Evolutionary conservation across 64 coral and sea anemone genomes (phyloP), one percentile per base, ranked within the genome.

Genomic region (Montipora sp.): DNA sequence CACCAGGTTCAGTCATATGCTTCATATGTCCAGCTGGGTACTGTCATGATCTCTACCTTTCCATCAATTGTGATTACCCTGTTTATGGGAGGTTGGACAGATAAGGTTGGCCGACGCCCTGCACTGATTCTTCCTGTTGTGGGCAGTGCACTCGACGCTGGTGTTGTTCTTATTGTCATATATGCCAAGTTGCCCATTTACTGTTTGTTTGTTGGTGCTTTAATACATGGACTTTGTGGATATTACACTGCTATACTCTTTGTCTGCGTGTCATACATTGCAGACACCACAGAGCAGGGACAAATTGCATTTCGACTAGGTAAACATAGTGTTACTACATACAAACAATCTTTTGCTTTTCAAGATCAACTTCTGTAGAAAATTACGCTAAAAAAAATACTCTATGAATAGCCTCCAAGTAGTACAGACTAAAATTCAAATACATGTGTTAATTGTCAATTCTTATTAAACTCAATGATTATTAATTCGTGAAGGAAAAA

Each of bases 1-100:
- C 51, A 47, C 12, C 59, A 97, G 95, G 95, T 97, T 15, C 95
- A 97, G 74, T 88, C 95, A 60, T 21, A 83, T 24, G 59, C 92
- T 11, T 97, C 95, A 8, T 97, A 97, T 79, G 58, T 97, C 23
- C 77, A 88, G 51, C 16, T 97, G 75, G 95, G 95, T 51, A 53
- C 88, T 2, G 77, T 79, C 8, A 83, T 97, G 89, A 92, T 90
- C 72, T 73, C 88, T 44, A 74, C 92, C 11, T 50, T 97, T 36
- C 95, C 92, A 50, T 91, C 95, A 0, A 79, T 97, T 18, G 75
- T 97, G 69, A 69, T 93, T 20, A 83, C 95, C 8, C 16, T 97
- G 7, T 94, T 97, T 24, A 89, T 97, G 80, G 95, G 95, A 8
- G 66, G 82, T 18, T 97, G 95, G 95, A 82, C 95, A 50, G 95